phyloP scores from a whole-genome alignment of 2,888 invertebrate species.

The Caenorhabditis macrosperma region DNA sequence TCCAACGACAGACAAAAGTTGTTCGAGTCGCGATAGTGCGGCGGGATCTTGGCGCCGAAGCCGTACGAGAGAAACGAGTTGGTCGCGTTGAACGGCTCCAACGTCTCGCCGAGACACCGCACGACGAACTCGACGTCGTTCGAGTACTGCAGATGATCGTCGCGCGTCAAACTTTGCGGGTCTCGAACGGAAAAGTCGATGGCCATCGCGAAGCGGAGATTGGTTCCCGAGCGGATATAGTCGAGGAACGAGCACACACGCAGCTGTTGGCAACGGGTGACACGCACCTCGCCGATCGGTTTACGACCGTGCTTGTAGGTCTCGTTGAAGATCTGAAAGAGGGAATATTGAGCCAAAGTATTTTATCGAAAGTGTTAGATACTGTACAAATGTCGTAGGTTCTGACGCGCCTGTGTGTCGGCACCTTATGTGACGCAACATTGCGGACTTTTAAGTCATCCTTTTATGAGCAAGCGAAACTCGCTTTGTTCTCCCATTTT shows the following conservation, averaged over 20 bases:
- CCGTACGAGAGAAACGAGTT: constrained; percentile 72
- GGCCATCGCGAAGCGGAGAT: constrained; percentile 69
- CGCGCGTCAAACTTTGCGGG: constrained; percentile 33
- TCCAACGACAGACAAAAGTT: constrained; percentile 74
- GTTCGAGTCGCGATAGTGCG: constrained; percentile 72
- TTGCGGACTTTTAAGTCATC: no score
- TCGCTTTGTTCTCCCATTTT: no score
- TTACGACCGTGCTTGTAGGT: constrained; percentile 61
- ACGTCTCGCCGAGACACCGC: constrained; percentile 64
- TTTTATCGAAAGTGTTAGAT: no score
- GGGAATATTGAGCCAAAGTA: background rate
- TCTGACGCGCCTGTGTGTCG: no score
- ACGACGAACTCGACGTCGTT: constrained; percentile 75
- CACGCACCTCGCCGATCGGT: constrained; percentile 67
- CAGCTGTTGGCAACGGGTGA: constrained; percentile 66
- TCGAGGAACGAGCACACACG: constrained; percentile 71
- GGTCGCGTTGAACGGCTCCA: constrained; percentile 65
- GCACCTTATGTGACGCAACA: no score
- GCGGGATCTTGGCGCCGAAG: constrained; percentile 75
- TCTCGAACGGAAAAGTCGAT: constrained; percentile 73
- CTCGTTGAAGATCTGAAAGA: constrained; percentile 51
- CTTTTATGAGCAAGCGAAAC: no score
- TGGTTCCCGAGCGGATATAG: constrained; percentile 64
- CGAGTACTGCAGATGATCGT: constrained; percentile 63
- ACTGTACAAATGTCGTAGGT: no score